Percentiles rank a stretch among this genome's conserved stretches.
Conservation (phyloP, 1,140 invertebrate species). For the Zaprionus nigranus region DNA sequence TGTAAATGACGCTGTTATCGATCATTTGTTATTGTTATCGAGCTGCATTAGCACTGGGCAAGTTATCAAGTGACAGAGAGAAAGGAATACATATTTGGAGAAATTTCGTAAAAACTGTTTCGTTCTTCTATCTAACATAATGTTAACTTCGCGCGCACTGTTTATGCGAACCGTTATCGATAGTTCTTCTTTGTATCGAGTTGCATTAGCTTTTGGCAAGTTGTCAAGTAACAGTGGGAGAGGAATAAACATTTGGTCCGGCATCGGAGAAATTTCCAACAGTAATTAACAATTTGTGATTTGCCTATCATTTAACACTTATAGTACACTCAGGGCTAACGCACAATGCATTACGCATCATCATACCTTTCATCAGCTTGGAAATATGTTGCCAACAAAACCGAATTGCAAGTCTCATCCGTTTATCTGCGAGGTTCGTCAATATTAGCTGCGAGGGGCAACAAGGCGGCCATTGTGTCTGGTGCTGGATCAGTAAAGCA, state of each 20-base stretch:
- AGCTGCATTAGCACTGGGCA: constrained; percentile 14
- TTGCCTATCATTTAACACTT: constrained; percentile 12
- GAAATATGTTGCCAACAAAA: constrained; percentile 50
- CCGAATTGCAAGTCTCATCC: constrained; percentile 64
- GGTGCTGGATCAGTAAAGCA: constrained; percentile 57
- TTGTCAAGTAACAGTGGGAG: constrained; percentile 13
- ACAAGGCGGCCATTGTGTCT: constrained; percentile 31
- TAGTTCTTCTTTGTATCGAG: constrained; percentile 11
- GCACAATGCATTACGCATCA: constrained; percentile 16
- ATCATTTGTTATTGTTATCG: constrained; percentile 13
- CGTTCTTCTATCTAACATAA: neutral
- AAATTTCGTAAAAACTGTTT: constrained; percentile 3
- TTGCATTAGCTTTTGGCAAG: constrained; percentile 16
- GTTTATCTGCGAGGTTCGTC: constrained; percentile 79
- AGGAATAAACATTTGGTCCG: constrained; percentile 23
- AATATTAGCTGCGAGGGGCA: constrained; percentile 32
- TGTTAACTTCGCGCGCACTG: neutral
- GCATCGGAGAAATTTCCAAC: constrained; percentile 27
- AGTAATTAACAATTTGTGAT: constrained; percentile 41
- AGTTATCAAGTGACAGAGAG: neutral
- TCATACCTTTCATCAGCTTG: constrained; percentile 63
- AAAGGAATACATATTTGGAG: constrained; percentile 14
- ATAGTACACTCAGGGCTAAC: constrained; percentile 7
- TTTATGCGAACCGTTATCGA: constrained; percentile 8
- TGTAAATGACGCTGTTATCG: constrained; percentile 1